These are phyloP conservation scores for Drosophila monieri DNA, from an alignment of 2,888 invertebrate species.

Conservation along the genomic window DNA sequence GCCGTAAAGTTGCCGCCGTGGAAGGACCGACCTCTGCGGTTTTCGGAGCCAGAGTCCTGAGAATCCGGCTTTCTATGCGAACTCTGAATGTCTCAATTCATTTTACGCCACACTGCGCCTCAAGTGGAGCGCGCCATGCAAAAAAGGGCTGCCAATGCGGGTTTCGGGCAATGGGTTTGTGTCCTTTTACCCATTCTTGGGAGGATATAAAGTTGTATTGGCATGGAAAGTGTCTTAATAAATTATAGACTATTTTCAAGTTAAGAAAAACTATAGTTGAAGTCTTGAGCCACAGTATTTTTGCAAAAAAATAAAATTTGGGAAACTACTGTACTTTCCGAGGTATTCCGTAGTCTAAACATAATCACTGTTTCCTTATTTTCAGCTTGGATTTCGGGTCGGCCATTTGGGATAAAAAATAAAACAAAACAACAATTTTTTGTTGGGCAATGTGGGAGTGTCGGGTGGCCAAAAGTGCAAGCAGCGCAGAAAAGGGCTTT, in stretches of 20 bases:
- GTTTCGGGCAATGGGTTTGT: conserved; percentile 23
- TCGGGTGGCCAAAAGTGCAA: conserved; percentile 64
- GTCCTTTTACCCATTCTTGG: conserved; percentile 8
- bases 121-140: conserved; percentile 76
- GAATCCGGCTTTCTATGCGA: conserved; percentile 17
- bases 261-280: background rate
- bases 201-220: background rate
- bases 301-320: too few relatives aligned
- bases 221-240: background rate
- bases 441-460: background rate
- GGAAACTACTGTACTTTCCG: background rate
- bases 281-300: too few relatives aligned
- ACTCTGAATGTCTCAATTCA: conserved; percentile 74
- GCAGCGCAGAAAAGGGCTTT: conserved; percentile 65
- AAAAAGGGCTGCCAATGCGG: conserved; percentile 58
- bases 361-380: background rate
- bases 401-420: conserved; percentile 21
- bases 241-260: background rate
- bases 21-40: conserved; percentile 32
- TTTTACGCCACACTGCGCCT: conserved; percentile 75
- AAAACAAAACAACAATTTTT: conserved; percentile 21
- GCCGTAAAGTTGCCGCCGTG: conserved; percentile 31
- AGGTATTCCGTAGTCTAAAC: background rate
- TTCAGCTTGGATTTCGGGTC: conserved; percentile 16
- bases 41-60: conserved; percentile 12